Percentiles rank a stretch among this genome's conserved stretches.
These are phyloP conservation scores for Euzetes globulus DNA, from an alignment of 2,888 invertebrate species.

Conservation along the genomic window DNA sequence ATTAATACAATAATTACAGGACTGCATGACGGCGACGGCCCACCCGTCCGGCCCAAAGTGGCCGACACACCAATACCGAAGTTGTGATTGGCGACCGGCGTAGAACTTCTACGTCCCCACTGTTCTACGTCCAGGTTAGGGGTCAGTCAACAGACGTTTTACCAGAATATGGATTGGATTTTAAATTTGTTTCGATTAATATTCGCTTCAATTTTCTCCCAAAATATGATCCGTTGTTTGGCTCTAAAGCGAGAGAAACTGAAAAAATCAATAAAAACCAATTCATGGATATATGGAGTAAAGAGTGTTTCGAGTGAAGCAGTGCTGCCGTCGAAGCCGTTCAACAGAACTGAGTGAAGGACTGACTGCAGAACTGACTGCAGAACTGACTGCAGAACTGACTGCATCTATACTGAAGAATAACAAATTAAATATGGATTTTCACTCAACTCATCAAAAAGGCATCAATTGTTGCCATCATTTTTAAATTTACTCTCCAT, in stretches of 20 bases:
- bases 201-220: neutral
- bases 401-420: too few relatives aligned
- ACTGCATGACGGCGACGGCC: constrained; percentile 34
- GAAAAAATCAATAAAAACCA: neutral
- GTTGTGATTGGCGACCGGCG: constrained; percentile 34
- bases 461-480: too few relatives aligned
- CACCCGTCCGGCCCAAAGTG: constrained; percentile 32
- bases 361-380: too few relatives aligned
- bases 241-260: neutral
- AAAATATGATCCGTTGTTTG: neutral
- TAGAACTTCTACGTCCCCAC: constrained; percentile 33
- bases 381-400: too few relatives aligned
- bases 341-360: too few relatives aligned
- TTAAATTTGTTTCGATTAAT: neutral
- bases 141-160: neutral
- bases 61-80: constrained; percentile 31
- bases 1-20: too few relatives aligned
- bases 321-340: too few relatives aligned
- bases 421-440: too few relatives aligned
- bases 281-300: neutral
- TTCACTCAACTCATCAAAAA: too few relatives aligned
- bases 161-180: neutral
- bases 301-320: too few relatives aligned
- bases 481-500: too few relatives aligned
- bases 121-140: constrained; percentile 33